phyloP scores from a whole-genome alignment of 2,888 invertebrate species.

The Petrolisthes cinctipes region DNA sequence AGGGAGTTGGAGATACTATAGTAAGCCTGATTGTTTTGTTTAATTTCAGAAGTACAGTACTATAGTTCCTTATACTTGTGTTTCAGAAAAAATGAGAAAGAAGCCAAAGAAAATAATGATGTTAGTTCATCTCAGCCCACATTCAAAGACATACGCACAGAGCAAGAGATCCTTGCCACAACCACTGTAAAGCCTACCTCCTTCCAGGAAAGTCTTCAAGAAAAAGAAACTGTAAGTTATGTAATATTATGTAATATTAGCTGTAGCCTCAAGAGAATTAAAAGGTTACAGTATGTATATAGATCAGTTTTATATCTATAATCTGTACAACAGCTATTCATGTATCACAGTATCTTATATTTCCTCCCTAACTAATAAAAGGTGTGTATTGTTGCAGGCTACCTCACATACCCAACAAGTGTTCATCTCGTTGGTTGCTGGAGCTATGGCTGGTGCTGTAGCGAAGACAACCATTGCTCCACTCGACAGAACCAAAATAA shows the following conservation, averaged over 20 bases:
- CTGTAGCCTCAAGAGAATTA: background rate
- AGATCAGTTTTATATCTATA: too few relatives aligned
- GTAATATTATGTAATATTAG: background rate
- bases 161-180: background rate
- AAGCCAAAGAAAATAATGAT: conserved; percentile 15
- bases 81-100: conserved; percentile 25
- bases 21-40: too few relatives aligned
- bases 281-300: too few relatives aligned
- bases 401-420: conserved; percentile 68
- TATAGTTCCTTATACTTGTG: background rate
- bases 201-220: conserved; percentile 27
- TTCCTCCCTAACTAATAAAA: too few relatives aligned
- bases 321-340: too few relatives aligned
- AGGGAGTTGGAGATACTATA: too few relatives aligned
- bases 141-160: conserved; percentile 11
- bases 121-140: background rate
- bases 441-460: conserved; percentile 92
- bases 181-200: background rate
- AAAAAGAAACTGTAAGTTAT: conserved; percentile 14
- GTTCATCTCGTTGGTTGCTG: conserved; percentile 86
- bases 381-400: conserved; percentile 10
- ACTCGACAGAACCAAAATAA: conserved; percentile 96
- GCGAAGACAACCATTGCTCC: conserved; percentile 98
- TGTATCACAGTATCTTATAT: too few relatives aligned
- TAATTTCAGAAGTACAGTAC: too few relatives aligned